Evolutionary conservation across 1,140 invertebrate species (phyloP).

Genomic region (Drosophila repleta): DNA sequence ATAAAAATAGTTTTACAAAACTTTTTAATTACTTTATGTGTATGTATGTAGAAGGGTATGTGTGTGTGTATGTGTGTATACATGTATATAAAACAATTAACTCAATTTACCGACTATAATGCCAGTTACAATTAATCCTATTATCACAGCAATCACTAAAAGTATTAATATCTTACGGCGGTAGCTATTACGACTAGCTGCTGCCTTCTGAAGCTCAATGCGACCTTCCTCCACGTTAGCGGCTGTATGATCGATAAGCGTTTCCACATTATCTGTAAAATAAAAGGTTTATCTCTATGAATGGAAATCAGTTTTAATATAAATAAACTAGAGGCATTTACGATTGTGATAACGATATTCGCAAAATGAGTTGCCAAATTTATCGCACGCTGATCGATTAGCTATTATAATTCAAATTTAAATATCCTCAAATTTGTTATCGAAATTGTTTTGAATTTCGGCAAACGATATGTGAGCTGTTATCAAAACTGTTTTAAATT

Average conservation of each 20-base stretch:
- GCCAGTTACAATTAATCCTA: slow-evolving; percentile 88
- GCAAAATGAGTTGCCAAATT: too few relatives aligned
- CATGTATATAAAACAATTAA: slow-evolving; percentile 77
- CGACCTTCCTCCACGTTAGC: slow-evolving; percentile 91
- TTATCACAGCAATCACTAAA: slow-evolving; percentile 86
- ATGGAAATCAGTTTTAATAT: too few relatives aligned
- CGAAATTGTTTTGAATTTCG: slow-evolving; percentile 10
- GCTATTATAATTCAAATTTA: too few relatives aligned
- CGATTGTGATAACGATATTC: background rate
- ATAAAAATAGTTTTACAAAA: slow-evolving; percentile 76
- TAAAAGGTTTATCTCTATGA: background rate
- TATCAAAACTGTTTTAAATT: slow-evolving; percentile 14
- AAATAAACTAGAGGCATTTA: background rate
- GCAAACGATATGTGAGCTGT: background rate
- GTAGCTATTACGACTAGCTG: slow-evolving; percentile 89
- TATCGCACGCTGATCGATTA: too few relatives aligned
- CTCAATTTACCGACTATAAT: slow-evolving; percentile 86
- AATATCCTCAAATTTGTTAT: background rate
- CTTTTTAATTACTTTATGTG: slow-evolving; percentile 48
- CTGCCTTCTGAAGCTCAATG: slow-evolving; percentile 91
- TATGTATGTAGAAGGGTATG: slow-evolving; percentile 34
- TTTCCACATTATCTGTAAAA: slow-evolving; percentile 93
- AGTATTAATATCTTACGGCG: slow-evolving; percentile 89
- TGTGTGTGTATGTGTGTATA: slow-evolving; percentile 39
- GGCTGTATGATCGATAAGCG: slow-evolving; percentile 91